Conservation (phyloP, 2,888 invertebrate genomes). For the Drosophila kambysellisi region DNA sequence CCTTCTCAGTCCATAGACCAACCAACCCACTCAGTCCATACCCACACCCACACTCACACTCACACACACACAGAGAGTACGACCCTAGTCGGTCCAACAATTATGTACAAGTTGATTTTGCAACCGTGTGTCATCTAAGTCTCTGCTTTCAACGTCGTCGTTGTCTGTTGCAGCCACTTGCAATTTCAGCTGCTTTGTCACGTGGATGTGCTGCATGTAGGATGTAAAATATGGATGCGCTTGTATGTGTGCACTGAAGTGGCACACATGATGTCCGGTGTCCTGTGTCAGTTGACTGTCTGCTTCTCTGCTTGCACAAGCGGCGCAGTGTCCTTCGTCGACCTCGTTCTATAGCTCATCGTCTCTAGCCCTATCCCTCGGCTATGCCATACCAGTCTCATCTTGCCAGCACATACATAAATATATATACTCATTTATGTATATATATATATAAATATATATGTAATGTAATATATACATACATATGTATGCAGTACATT, state of each 20-base stretch:
- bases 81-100: constrained; percentile 44
- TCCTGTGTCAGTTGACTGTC: constrained; percentile 51
- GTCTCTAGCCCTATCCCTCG: constrained; percentile 15
- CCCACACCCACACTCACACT: background rate
- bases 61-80: background rate
- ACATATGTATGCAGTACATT: constrained; percentile 9
- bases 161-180: constrained; percentile 69
- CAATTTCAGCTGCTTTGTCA: constrained; percentile 74
- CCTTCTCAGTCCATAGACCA: background rate
- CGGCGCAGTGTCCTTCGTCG: constrained; percentile 68
- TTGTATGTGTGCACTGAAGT: constrained; percentile 74
- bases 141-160: constrained; percentile 18
- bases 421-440: background rate
- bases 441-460: constrained; percentile 9
- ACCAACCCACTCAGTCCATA: constrained; percentile 2
- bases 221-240: constrained; percentile 50
- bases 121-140: constrained; percentile 43
- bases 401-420: constrained; percentile 30
- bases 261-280: constrained; percentile 62
- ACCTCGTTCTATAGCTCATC: constrained; percentile 52
- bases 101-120: constrained; percentile 64
- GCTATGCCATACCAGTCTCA: constrained; percentile 37
- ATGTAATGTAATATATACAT: constrained; percentile 7
- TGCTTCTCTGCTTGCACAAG: constrained; percentile 44
- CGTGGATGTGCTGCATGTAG: constrained; percentile 49